Base-by-base conservation (phyloP, 2,888 invertebrate genomes). In the Rhagonycha fulva region DNA sequence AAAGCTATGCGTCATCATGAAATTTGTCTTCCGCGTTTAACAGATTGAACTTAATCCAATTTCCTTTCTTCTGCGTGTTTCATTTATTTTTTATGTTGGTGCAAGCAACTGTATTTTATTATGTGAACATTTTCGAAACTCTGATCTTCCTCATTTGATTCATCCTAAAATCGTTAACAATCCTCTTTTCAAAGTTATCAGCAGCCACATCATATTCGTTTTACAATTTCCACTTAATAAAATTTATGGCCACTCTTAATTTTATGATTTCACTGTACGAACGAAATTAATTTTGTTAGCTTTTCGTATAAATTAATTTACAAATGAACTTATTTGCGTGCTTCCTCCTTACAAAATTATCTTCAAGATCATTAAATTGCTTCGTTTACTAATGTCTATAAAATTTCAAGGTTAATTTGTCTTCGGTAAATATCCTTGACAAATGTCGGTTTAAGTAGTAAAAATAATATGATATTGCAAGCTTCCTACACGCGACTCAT, bases 401-500 rank as follows among this genome's bases (percentile, higher is more conserved):
- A 66, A 24, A 66, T 66, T 66, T 66, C 63, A 66, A 66, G 63
- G 63, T 66, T 66, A 66, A 66, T 66, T 66, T 66, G 63, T 66
- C 63, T 66, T 66, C 24, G 26, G 63, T 69, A 73, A 73, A 30
- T 68, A 68, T 68, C 74, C 70, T 74, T 74, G 70, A 74, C 14
- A 74, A 76, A 70, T 68, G 62, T 60, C 30, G 71, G 70, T 76
- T 76, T 72, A 68, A 76, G 66, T 70, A 47, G 63, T 71, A 76
- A 76, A 76, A 76, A 74, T 76, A 76, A 76, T 72, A 70, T 77
- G 72, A 69, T 72, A 77, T 72, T 62, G 75, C 68, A 32, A 66
- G 72, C 77, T 75, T 75, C 77, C 77, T 75, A 77, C 77, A 75
- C 77, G 77, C 75, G 70, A 73, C 76, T 74, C 77, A 77, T 74